A percentile compares a stretch with the other conserved stretches of the same genome.
Evolutionary conservation across 2,888 invertebrate genomes (phyloP).

Genomic region (Sycophila texana): DNA sequence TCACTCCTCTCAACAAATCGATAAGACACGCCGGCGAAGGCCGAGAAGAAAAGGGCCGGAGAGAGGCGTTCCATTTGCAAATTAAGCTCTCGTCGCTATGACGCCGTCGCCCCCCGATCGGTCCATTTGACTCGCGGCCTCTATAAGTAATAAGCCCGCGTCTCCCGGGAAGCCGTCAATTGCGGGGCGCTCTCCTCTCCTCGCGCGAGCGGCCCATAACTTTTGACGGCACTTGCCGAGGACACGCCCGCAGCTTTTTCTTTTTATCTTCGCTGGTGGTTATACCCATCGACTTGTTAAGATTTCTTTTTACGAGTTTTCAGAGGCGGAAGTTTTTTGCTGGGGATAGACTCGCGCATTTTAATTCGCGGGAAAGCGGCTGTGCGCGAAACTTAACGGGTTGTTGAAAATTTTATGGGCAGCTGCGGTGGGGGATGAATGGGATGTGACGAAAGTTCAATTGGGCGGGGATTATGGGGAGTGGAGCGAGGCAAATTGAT

Average conservation of each 20-base stretch:
- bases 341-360: no score
- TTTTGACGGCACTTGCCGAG: constrained; percentile 15
- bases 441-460: no score
- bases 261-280: constrained; percentile 7
- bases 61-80: constrained; percentile 46
- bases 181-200: constrained; percentile 21
- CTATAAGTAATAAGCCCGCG: constrained; percentile 47
- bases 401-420: no score
- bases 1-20: neutral
- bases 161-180: constrained; percentile 45
- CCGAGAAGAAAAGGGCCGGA: neutral
- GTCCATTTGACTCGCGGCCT: constrained; percentile 37
- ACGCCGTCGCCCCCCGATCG: constrained; percentile 3
- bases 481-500: no score
- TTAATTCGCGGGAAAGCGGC: no score
- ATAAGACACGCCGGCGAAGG: neutral
- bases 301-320: no score
- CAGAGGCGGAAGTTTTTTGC: no score
- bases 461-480: no score
- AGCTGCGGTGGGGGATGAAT: no score
- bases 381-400: no score
- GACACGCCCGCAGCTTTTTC: neutral
- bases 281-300: neutral
- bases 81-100: constrained; percentile 24
- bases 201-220: no score